Conservation (phyloP, 2,888 invertebrate genomes). For the Hecatera dysodea region DNA sequence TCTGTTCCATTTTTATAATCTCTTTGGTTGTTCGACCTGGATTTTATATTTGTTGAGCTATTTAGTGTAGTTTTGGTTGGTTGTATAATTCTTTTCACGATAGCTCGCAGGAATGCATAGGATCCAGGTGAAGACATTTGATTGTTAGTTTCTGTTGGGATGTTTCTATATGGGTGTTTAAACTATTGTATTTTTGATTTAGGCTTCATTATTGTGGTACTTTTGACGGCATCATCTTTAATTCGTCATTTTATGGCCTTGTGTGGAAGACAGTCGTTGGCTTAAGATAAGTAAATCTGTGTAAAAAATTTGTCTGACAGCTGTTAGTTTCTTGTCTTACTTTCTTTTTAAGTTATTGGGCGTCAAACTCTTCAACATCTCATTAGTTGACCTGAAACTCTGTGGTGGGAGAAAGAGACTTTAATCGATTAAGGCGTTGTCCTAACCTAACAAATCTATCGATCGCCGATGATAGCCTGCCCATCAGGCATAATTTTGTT, state of each 20-base stretch:
- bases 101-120: background rate
- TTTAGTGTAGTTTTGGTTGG: background rate
- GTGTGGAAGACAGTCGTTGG: background rate
- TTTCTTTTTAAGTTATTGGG: background rate
- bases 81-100: background rate
- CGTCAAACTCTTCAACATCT: background rate
- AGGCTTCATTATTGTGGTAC: slow-evolving; percentile 2
- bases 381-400: background rate
- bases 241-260: background rate
- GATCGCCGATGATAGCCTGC: too few relatives aligned
- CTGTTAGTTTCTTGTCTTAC: slow-evolving; percentile 11
- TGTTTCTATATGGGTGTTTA: background rate
- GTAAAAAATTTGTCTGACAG: slow-evolving; percentile 2
- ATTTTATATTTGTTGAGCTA: background rate
- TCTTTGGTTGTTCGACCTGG: too few relatives aligned
- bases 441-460: too few relatives aligned
- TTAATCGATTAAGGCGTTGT: background rate
- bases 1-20: slow-evolving; percentile 72
- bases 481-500: too few relatives aligned
- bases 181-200: background rate
- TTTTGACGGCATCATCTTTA: background rate
- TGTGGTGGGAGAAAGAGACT: background rate
- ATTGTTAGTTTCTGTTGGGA: background rate
- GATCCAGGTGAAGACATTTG: background rate
- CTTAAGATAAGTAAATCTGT: background rate